phyloP scores from a whole-genome alignment of 2,888 invertebrate species.

The Venustoraphidia nigricollis region DNA sequence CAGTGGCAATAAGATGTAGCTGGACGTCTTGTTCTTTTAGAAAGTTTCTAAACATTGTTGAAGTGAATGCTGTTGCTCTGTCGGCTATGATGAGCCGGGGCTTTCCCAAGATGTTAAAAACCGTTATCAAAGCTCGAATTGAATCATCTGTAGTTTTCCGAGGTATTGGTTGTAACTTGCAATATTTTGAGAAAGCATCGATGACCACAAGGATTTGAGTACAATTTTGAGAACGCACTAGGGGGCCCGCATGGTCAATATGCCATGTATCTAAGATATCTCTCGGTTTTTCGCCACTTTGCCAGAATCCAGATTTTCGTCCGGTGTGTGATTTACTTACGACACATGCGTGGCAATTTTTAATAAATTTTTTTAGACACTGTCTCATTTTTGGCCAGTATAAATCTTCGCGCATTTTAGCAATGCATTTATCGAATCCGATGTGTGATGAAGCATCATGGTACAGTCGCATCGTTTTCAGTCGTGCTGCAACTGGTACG shows the following conservation, averaged over 20 bases:
- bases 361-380: constrained; percentile 9
- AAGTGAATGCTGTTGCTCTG: constrained; percentile 9
- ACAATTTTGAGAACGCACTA: constrained; percentile 9
- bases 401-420: constrained; percentile 2
- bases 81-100: constrained; percentile 9
- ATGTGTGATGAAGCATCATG: constrained; percentile 9
- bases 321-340: constrained; percentile 15
- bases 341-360: constrained; percentile 7
- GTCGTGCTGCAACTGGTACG: constrained; percentile 8
- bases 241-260: constrained; percentile 14
- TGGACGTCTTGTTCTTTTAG: constrained; percentile 4
- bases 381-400: constrained; percentile 8
- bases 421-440: constrained; percentile 10
- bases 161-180: constrained; percentile 8
- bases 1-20: constrained; percentile 12
- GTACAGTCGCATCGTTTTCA: constrained; percentile 6
- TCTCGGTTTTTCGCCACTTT: constrained; percentile 11
- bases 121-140: constrained; percentile 7
- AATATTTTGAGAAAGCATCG: constrained; percentile 13
- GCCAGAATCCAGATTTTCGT: constrained; percentile 8
- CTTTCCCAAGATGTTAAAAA: constrained; percentile 10
- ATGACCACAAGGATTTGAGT: constrained; percentile 12
- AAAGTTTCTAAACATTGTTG: constrained; percentile 7
- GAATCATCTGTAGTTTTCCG: constrained; percentile 11
- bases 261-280: constrained; percentile 12